A percentile compares a stretch with the other conserved stretches of the same genome.
These are phyloP conservation scores for Tryphoninae sp. DNA, from an alignment of 2,888 invertebrate genomes.

Conservation along the genomic window DNA sequence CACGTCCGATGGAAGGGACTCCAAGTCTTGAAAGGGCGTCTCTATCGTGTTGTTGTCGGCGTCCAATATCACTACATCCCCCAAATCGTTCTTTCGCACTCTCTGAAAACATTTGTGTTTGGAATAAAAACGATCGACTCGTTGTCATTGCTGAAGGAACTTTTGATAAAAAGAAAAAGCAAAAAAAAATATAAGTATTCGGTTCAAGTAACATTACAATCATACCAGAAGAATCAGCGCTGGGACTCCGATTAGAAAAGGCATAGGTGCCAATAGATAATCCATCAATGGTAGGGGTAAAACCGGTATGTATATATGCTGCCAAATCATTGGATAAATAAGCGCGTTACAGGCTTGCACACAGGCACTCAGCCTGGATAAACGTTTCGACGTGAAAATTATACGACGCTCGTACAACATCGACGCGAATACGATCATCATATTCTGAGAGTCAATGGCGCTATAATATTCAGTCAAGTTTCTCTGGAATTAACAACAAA, in stretches of 20 bases:
- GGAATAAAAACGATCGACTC: slow-evolving; percentile 61
- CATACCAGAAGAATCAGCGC: slow-evolving; percentile 89
- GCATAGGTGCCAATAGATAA: slow-evolving; percentile 97
- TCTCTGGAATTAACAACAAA: slow-evolving; percentile 85
- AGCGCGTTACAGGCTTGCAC: slow-evolving; percentile 97
- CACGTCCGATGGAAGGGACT: slow-evolving; percentile 94
- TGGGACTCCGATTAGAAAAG: slow-evolving; percentile 97
- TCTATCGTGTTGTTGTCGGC: slow-evolving; percentile 94
- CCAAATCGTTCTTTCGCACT: slow-evolving; percentile 91
- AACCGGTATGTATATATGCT: slow-evolving; percentile 98
- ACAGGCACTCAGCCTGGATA: slow-evolving; percentile 95
- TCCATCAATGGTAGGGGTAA: slow-evolving; percentile 94
- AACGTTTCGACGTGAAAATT: slow-evolving; percentile 94
- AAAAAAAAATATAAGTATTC: not conserved
- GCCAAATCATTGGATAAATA: slow-evolving; percentile 99
- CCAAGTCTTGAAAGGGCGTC: slow-evolving; percentile 95
- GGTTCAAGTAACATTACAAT: not conserved
- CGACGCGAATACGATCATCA: slow-evolving; percentile 97
- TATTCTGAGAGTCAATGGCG: slow-evolving; percentile 96
- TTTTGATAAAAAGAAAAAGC: slow-evolving; percentile 6
- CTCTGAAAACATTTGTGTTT: slow-evolving; percentile 82
- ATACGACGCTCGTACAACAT: slow-evolving; percentile 97
- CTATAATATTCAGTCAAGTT: slow-evolving; percentile 98
- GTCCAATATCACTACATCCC: slow-evolving; percentile 96
- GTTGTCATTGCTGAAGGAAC: slow-evolving; percentile 13